phyloP scores from a whole-genome alignment of 1,140 invertebrate genomes.

The Drosophila aff. region DNA sequence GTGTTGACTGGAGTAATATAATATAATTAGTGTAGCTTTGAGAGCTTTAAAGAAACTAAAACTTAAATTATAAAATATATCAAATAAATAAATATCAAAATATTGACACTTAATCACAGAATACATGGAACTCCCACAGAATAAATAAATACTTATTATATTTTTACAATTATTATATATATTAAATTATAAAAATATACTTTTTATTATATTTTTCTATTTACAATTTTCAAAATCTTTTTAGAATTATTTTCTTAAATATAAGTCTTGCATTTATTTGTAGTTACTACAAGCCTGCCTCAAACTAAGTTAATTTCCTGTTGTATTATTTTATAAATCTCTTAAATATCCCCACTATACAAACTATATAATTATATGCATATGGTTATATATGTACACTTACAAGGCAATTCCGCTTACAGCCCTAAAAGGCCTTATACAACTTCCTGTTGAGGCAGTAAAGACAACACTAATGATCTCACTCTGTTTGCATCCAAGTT shows the following conservation, averaged over 20 bases:
- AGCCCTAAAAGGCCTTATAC: neutral
- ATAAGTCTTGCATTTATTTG: neutral
- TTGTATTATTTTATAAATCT: neutral
- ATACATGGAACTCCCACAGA: too few species aligned
- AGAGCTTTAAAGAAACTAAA: too few species aligned
- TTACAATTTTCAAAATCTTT: too few species aligned
- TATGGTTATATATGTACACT: neutral
- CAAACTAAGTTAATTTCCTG: neutral
- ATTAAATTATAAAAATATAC: too few species aligned
- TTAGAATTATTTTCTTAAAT: neutral
- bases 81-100: too few species aligned
- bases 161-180: too few species aligned
- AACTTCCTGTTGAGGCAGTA: conserved; percentile 11
- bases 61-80: too few species aligned
- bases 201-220: too few species aligned
- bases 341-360: neutral
- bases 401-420: neutral
- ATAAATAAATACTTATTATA: too few species aligned
- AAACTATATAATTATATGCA: neutral
- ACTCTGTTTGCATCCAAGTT: conserved; percentile 5
- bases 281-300: neutral
- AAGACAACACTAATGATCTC: neutral
- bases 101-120: too few species aligned
- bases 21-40: too few species aligned
- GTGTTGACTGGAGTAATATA: too few species aligned